A percentile compares a stretch with the other conserved stretches of the same genome.
Conservation (phyloP, 2,797 vertebrate species). For the Hemitrygon akajei region DNA sequence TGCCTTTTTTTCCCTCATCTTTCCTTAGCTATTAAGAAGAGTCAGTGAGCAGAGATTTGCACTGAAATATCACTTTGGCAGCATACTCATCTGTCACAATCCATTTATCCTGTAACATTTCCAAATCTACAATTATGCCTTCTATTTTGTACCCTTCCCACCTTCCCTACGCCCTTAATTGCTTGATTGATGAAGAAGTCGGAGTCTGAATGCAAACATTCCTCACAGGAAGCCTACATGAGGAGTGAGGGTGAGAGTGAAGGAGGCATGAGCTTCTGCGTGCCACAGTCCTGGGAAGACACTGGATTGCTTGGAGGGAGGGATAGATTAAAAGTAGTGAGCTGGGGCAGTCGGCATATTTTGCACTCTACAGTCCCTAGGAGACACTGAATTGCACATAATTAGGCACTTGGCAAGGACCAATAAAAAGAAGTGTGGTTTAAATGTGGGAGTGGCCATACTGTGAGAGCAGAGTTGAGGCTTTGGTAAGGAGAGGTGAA, state of each 20-base stretch:
- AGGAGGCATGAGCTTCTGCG: no score
- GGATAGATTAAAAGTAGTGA: no score
- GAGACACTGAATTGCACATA: no score
- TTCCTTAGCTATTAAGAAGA: constrained; percentile 15
- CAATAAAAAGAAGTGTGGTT: no score
- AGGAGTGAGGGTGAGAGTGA: neutral
- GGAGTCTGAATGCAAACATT: neutral
- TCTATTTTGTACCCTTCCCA: neutral
- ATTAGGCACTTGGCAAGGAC: no score
- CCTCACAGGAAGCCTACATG: neutral
- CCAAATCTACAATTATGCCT: neutral
- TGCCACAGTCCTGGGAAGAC: no score
- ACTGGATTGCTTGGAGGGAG: no score
- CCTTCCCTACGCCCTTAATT: neutral
- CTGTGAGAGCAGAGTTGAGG: no score
- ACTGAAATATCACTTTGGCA: constrained; percentile 14
- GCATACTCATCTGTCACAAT: neutral
- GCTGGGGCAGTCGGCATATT: no score
- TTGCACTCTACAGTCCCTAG: no score
- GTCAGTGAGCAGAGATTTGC: constrained; percentile 32
- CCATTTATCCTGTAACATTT: constrained; percentile 4
- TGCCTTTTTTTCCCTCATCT: constrained; percentile 16
- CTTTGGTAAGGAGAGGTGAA: no score
- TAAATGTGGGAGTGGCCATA: no score
- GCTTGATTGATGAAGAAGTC: neutral